Percentiles rank a stretch among this genome's conserved stretches.
Evolutionary conservation across 2,797 vertebrate species (phyloP).

Genomic region (Bryconaethiops microstoma): DNA sequence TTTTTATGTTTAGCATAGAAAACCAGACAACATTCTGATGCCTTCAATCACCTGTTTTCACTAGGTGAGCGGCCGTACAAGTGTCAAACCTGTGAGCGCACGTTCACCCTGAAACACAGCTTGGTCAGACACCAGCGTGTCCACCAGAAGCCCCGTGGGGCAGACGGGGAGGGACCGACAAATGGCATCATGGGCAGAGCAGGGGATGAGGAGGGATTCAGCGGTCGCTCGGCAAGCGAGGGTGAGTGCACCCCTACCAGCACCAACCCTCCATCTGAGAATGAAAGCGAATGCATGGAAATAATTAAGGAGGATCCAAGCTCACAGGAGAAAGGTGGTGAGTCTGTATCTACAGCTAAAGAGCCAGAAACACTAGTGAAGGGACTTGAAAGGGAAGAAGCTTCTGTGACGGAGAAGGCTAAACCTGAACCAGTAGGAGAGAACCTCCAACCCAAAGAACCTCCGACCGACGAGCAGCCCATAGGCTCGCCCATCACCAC

Average conservation of each 20-base stretch:
- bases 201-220: conserved; percentile 76
- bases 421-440: conserved; percentile 20
- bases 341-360: not conserved
- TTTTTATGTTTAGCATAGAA: too few species aligned
- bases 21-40: not conserved
- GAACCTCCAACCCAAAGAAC: conserved; percentile 40
- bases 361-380: not conserved
- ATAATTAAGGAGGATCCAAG: not conserved
- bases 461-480: conserved; percentile 8
- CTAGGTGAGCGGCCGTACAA: conserved; percentile 94
- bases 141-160: conserved; percentile 84
- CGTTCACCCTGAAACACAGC: conserved; percentile 98
- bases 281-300: conserved; percentile 59
- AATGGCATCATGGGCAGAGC: conserved; percentile 68
- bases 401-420: not conserved
- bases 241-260: conserved; percentile 72
- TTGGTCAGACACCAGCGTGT: conserved; percentile 95
- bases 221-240: conserved; percentile 69
- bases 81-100: conserved; percentile 94
- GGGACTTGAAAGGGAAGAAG: not conserved
- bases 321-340: not conserved
- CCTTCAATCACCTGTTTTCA: not conserved
- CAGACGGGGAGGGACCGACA: conserved; percentile 73
- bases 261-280: conserved; percentile 76
- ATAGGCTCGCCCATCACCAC: conserved; percentile 12